Percentiles rank a stretch among this genome's conserved stretches.
Conservation (phyloP, 1,140 invertebrate species). For the Drosophila sulfurigaster region DNA sequence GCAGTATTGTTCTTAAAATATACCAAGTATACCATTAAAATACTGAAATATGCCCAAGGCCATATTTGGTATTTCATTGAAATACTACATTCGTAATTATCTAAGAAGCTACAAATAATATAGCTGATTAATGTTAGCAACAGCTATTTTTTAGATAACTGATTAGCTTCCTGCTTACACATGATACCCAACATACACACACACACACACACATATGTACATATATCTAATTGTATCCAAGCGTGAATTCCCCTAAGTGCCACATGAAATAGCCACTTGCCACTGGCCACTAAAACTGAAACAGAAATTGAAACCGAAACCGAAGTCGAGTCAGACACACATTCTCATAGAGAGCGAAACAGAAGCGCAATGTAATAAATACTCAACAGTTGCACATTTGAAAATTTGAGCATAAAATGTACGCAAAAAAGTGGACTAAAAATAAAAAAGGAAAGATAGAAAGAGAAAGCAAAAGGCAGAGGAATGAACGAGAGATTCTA, state of each 20-base stretch:
- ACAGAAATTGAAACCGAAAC: conserved; percentile 19
- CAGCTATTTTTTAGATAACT: conserved; percentile 50
- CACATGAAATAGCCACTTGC: conserved; percentile 30
- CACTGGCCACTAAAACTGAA: conserved; percentile 16
- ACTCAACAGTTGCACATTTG: conserved; percentile 79
- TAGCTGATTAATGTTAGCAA: background rate
- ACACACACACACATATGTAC: conserved; percentile 1
- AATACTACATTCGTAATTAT: background rate
- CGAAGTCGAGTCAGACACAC: conserved; percentile 3
- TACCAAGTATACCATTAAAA: too few relatives aligned
- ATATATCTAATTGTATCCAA: conserved; percentile 61
- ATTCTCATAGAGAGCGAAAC: conserved; percentile 6
- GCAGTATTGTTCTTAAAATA: too few relatives aligned
- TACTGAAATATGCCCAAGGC: too few relatives aligned
- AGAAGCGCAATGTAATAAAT: conserved; percentile 58
- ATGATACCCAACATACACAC: conserved; percentile 11
- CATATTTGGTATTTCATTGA: too few relatives aligned
- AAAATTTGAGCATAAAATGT: conserved; percentile 63
- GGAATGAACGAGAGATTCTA: conserved; percentile 1
- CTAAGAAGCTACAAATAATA: background rate
- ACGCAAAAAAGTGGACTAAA: conserved; percentile 48
- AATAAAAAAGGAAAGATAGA: conserved; percentile 15
- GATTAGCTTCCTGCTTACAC: conserved; percentile 56
- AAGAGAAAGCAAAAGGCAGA: background rate
- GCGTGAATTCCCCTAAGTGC: conserved; percentile 56